Conservation (phyloP, 1,140 invertebrate species). For the Dendroctonus ponderosae region DNA sequence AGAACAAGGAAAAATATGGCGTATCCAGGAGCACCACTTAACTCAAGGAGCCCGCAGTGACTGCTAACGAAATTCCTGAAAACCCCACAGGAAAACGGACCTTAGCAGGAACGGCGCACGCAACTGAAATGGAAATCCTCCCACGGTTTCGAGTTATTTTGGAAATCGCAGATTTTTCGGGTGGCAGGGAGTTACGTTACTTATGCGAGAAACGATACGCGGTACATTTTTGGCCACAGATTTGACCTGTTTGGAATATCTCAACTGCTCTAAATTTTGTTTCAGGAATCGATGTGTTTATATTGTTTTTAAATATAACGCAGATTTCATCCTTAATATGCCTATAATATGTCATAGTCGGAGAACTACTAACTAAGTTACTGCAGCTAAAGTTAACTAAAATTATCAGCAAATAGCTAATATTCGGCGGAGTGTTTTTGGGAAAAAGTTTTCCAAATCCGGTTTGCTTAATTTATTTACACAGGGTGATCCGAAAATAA, state of each 20-base stretch:
- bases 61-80: conserved; percentile 38
- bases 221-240: conserved; percentile 33
- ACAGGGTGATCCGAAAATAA: no score
- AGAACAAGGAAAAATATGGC: conserved; percentile 25
- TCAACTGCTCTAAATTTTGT: background rate
- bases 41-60: conserved; percentile 51
- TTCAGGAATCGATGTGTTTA: background rate
- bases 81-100: conserved; percentile 21
- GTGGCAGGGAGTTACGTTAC: conserved; percentile 23
- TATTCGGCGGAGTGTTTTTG: no score
- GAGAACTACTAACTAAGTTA: conserved; percentile 6
- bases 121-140: conserved; percentile 10
- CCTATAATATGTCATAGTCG: background rate
- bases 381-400: no score
- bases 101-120: conserved; percentile 18
- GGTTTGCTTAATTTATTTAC: no score
- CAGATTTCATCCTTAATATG: background rate
- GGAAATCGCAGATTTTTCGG: conserved; percentile 17
- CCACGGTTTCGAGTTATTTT: conserved; percentile 29
- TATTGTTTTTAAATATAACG: background rate
- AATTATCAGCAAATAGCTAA: no score
- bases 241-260: conserved; percentile 26
- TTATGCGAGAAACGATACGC: conserved; percentile 23
- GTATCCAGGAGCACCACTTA: conserved; percentile 51
- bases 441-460: no score